Evolutionary conservation across 2,113 vertebrate genomes (phyloP).

Genomic region (Malurus alboscapulatus): DNA sequence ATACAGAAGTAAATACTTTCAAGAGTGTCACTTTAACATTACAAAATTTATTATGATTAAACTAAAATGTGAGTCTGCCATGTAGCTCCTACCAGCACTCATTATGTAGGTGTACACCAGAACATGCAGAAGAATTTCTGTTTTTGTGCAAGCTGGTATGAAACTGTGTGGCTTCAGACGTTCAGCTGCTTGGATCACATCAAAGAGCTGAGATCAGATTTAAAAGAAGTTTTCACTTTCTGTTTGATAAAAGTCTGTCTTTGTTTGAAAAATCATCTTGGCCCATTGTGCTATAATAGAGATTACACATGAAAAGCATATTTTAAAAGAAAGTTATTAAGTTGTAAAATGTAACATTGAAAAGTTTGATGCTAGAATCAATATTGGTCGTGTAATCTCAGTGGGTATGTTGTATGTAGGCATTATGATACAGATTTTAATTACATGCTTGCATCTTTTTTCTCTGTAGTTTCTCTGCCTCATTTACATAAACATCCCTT

Average conservation of each 20-base stretch:
- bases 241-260: not conserved
- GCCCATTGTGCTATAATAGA: not conserved
- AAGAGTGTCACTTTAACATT: not conserved
- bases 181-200: not conserved
- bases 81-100: not conserved
- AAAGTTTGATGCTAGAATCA: not conserved
- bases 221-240: not conserved
- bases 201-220: not conserved
- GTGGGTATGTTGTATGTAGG: not conserved
- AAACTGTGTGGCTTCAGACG: not conserved
- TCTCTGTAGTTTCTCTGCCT: constrained; percentile 16
- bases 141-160: not conserved
- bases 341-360: not conserved
- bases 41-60: not conserved
- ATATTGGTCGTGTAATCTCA: not conserved
- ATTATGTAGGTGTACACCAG: not conserved
- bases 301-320: not conserved
- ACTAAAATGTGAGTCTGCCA: not conserved
- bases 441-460: not conserved
- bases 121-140: not conserved
- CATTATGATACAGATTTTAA: constrained; percentile 36
- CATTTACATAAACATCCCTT: not conserved
- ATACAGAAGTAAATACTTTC: not conserved
- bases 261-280: not conserved
- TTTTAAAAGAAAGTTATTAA: not conserved